A percentile compares a stretch with the other conserved stretches of the same genome.
These are phyloP conservation scores for Rhagophthalmus giganteus DNA, from an alignment of 2,888 invertebrate genomes.

Conservation along the genomic window DNA sequence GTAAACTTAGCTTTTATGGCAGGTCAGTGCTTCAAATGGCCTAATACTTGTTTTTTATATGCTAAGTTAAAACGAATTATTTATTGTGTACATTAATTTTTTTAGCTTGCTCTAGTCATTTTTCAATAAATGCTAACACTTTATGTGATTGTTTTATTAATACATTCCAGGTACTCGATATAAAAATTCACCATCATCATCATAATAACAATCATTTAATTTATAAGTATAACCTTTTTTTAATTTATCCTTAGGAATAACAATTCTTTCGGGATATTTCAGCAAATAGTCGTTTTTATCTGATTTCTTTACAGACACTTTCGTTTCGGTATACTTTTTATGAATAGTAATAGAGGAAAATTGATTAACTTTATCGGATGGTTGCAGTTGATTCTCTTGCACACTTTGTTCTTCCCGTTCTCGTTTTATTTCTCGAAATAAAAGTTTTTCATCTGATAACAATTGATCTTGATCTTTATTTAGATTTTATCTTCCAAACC, in stretches of 20 bases:
- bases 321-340: not conserved
- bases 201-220: slow-evolving; percentile 79
- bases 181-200: slow-evolving; percentile 77
- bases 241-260: slow-evolving; percentile 68
- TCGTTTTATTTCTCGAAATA: slow-evolving; percentile 42
- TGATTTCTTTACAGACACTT: slow-evolving; percentile 14
- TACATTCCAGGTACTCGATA: slow-evolving; percentile 75
- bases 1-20: too few species aligned
- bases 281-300: slow-evolving; percentile 42
- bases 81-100: too few species aligned
- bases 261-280: slow-evolving; percentile 64
- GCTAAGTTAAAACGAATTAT: too few species aligned
- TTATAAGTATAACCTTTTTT: slow-evolving; percentile 70
- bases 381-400: not conserved
- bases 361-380: not conserved
- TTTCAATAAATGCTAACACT: too few species aligned
- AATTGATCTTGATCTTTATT: slow-evolving; percentile 11
- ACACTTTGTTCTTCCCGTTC: slow-evolving; percentile 43
- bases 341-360: not conserved
- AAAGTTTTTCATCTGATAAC: slow-evolving; percentile 13
- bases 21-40: too few species aligned
- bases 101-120: too few species aligned
- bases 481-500: slow-evolving; percentile 12
- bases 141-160: slow-evolving; percentile 38
- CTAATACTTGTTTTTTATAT: too few species aligned